These are phyloP conservation scores for Taphrorychus bicolor DNA, from an alignment of 2,888 invertebrate genomes.

Conservation along the genomic window DNA sequence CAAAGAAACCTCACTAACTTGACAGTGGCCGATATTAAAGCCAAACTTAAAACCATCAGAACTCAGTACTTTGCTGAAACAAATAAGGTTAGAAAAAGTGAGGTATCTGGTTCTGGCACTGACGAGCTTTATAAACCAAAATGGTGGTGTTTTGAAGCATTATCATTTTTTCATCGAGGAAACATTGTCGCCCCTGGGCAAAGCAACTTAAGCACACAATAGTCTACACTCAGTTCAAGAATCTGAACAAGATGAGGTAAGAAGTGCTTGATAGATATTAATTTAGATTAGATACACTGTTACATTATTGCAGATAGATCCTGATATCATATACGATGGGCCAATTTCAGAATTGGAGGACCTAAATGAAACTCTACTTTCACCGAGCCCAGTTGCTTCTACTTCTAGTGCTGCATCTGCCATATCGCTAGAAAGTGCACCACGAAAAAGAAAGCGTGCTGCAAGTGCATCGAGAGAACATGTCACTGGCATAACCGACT, in stretches of 20 bases:
- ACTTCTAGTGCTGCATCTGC: too few species aligned
- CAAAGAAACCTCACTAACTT: background rate
- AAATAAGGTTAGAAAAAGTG: background rate
- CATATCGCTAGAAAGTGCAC: too few species aligned
- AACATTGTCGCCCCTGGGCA: background rate
- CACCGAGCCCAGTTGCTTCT: too few species aligned
- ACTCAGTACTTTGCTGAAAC: background rate
- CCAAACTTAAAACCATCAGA: background rate
- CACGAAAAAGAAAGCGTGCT: background rate
- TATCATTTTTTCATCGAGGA: background rate
- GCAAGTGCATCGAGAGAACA: background rate
- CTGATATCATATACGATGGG: background rate
- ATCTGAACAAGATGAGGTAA: background rate
- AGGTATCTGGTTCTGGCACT: background rate
- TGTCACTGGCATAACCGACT: background rate
- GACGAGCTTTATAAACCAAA: background rate
- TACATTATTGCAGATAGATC: background rate
- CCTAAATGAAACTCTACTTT: too few species aligned
- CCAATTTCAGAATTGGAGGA: background rate
- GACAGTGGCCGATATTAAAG: background rate
- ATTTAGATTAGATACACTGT: too few species aligned
- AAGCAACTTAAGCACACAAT: background rate
- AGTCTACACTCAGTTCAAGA: background rate
- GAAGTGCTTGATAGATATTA: too few species aligned
- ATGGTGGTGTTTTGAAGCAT: background rate